Evolutionary conservation across 2,113 vertebrate genomes (phyloP).

Genomic region (Bubo blakistoni): DNA sequence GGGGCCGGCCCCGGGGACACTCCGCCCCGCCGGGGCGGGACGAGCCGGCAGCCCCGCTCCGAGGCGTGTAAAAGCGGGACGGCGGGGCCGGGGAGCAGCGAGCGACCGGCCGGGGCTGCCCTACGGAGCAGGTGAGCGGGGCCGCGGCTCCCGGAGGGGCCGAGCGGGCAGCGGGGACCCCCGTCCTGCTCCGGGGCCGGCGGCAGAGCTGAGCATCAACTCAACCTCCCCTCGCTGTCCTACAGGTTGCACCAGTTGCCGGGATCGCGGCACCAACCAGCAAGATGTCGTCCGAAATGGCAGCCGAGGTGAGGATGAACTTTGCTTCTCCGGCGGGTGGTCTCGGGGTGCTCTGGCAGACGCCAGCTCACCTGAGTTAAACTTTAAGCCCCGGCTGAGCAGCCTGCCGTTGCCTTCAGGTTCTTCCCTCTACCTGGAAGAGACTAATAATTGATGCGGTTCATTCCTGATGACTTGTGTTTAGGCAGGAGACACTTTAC

Average conservation of each 20-base stretch:
- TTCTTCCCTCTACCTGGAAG: background rate
- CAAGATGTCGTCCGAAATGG: constrained; percentile 50
- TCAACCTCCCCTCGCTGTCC: background rate
- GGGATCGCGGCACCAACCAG: background rate
- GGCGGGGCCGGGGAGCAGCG: background rate
- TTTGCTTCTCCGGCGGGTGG: background rate
- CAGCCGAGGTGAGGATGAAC: constrained; percentile 69
- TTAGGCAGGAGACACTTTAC: background rate
- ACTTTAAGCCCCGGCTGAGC: background rate
- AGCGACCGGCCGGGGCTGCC: background rate
- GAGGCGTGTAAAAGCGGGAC: constrained; percentile 1
- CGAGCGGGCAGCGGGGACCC: background rate
- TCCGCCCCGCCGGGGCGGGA: constrained; percentile 34
- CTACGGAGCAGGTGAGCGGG: constrained; percentile 6
- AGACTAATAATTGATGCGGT: fast-evolving
- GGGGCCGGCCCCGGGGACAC: background rate
- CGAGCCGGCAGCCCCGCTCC: background rate
- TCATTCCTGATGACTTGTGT: fast-evolving
- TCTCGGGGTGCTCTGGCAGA: background rate
- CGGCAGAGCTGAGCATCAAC: background rate
- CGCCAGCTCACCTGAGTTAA: background rate
- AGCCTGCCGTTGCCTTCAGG: background rate
- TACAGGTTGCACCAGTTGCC: background rate
- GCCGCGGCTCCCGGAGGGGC: background rate
- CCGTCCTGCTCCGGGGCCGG: too few relatives aligned